Evolutionary conservation across 2,113 vertebrate species (phyloP), one percentile per base, ranked within the genome.

Genomic region (Garra rufa): DNA sequence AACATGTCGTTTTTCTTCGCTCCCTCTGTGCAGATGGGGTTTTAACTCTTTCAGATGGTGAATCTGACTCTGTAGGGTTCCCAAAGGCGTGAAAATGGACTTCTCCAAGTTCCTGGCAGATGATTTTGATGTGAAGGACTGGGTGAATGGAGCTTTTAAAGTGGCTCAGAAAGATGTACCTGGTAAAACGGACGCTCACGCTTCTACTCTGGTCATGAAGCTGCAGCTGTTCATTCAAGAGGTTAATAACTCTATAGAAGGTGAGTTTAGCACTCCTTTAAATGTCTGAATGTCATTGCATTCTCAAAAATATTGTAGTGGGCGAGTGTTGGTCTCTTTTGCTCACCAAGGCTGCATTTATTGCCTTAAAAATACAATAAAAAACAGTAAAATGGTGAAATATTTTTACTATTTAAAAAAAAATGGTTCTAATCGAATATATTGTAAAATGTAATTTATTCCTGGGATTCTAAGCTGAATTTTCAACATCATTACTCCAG

Each of bases 141-240:
- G 98, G 98, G 97, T 99, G 90, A 99, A 99, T 52, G 96, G 96
- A 11, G 98, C 98, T 44, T 99, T 99, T 91, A 96, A 92, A 69
- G 94, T 97, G 2, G 96, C 95, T 46, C 95, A 96, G 93, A 97
- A 97, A 89, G 98, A 99, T n/a, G 95, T 93, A 0, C 95, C 97
- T 1, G 98, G 96, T 19, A 97, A 96, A 89, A 94, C 95, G 44
- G 98, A 99, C 41, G 91, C 95, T 0, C 98, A 99, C 83, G 98
- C 98, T 1, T 96, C 97, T 2, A 99, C 98, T 0, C 92, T 99
- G 88, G 98, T 99, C 44, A 98, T 99, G 98, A 99, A 99, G 86
- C 91, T 99, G 82, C 98, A 99, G 94, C 94, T 99, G 24, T 99
- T 99, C 90, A 99, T 99, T 92, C 97, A 99, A 88, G 98, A 99